A percentile compares a stretch with the other conserved stretches of the same genome.
Evolutionary conservation across 2,113 vertebrate genomes (phyloP).

Genomic region (Cyprinus carpio): DNA sequence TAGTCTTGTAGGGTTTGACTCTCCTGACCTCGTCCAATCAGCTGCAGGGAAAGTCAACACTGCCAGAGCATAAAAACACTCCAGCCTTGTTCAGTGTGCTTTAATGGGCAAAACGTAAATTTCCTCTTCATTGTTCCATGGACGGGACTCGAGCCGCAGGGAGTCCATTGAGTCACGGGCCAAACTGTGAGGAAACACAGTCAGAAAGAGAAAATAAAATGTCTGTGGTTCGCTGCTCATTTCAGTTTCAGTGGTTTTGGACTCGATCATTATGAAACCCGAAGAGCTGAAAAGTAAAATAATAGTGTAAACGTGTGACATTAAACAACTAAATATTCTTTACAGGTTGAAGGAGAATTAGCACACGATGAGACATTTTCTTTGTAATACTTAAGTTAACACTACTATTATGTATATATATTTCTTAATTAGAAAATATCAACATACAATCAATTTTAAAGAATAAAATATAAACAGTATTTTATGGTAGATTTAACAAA

Average conservation of each 20-base stretch:
- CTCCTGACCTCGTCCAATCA: background rate
- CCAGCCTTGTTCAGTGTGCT: background rate
- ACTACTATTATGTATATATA: background rate
- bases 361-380: background rate
- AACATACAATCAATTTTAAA: too few relatives aligned
- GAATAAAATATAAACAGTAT: too few relatives aligned
- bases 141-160: constrained; percentile 2
- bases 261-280: background rate
- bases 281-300: background rate
- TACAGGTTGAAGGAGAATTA: background rate
- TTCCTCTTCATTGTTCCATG: constrained; percentile 28
- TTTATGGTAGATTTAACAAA: too few relatives aligned
- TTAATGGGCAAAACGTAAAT: constrained; percentile 31
- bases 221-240: background rate
- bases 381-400: background rate
- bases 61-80: background rate
- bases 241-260: constrained; percentile 3
- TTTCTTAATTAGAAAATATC: too few relatives aligned
- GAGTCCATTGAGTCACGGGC: constrained; percentile 15
- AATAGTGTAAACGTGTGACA: background rate
- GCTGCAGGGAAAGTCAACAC: background rate
- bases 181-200: background rate
- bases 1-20: constrained; percentile 18
- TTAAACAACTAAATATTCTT: background rate
- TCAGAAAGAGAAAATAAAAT: constrained; percentile 11